Base-by-base conservation (phyloP, 2,888 invertebrate species). In the Drosophila greeni region DNA sequence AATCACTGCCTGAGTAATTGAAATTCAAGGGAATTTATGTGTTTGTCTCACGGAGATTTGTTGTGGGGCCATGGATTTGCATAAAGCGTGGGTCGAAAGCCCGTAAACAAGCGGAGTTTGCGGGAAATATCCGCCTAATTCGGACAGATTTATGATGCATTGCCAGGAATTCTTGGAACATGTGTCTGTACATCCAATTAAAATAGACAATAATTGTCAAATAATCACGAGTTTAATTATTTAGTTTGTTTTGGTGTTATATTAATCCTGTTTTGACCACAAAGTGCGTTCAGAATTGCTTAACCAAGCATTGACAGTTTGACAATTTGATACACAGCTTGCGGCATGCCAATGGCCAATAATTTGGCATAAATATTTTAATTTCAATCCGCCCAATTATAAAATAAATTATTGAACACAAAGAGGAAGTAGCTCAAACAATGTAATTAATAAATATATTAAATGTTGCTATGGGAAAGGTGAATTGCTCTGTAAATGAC, bases 11-110 rank as follows among this genome's bases (percentile, higher is more conserved):
- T 66, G 57, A 64, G 52, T 51, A 66, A 70, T 54, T 52, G 42
- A 52, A 72, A 53, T 70, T 70, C 70, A 20, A 20, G 26, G 11
- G 67, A 70, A 72, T 65, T 53, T 47, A 53, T 53, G 71, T 47
- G 40, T 69, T 66, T 51, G 59, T 49, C 59, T 43, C 16, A 23
- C 11, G 18, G 29, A 45, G 29, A 62, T 36, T 60, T 62, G 33
- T 11, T 42, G 20, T 39, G 26, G 39, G 34, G 24, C 12, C 24
- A 16, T 24, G 40, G 16, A 29, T 67, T 26, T 34, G 18, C 24
- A 16, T 29, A 45, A 18, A 31, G 11, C 2, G n/a, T 29, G 33
- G 18, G 37, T 12, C 8, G 29, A 24, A 12, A 29, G n/a, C 9
- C 34, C 14, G 56, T 40, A 57, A 31, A 56, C 11, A 56, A 54